A percentile compares a stretch with the other conserved stretches of the same genome.
Evolutionary conservation across 2,888 invertebrate species (phyloP).

Genomic region (Polia nebulosa): DNA sequence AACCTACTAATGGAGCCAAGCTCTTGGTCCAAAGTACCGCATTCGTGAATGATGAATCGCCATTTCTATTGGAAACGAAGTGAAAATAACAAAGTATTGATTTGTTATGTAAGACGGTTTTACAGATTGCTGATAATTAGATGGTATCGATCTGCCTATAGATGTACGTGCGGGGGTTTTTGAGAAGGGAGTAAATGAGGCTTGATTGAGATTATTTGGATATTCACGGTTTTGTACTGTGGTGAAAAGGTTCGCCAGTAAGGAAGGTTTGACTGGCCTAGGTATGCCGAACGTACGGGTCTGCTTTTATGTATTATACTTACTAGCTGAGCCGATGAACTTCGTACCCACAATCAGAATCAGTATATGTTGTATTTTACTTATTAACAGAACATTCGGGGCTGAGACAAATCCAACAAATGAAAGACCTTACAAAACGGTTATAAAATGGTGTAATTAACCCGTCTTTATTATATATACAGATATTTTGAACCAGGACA

Average conservation of each 20-base stretch:
- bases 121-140: slow-evolving; percentile 40
- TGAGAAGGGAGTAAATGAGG: not conserved
- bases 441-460: too few relatives aligned
- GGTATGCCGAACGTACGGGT: too few relatives aligned
- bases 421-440: too few relatives aligned
- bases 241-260: not conserved
- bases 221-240: not conserved
- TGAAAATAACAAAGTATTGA: slow-evolving; percentile 68
- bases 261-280: too few relatives aligned
- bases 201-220: not conserved
- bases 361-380: too few relatives aligned
- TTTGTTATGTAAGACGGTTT: slow-evolving; percentile 33
- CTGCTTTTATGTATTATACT: too few relatives aligned
- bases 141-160: not conserved
- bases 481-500: too few relatives aligned
- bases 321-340: too few relatives aligned
- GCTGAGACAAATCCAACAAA: too few relatives aligned
- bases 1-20: slow-evolving; percentile 49
- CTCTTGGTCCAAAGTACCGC: slow-evolving; percentile 41
- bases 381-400: too few relatives aligned
- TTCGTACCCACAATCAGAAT: too few relatives aligned
- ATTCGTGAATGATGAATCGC: slow-evolving; percentile 68
- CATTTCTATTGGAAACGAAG: slow-evolving; percentile 66
- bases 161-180: not conserved
- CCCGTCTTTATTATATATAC: too few relatives aligned